These are phyloP conservation scores for Cinclus cinclus DNA, from an alignment of 2,113 vertebrate genomes.

Conservation along the genomic window DNA sequence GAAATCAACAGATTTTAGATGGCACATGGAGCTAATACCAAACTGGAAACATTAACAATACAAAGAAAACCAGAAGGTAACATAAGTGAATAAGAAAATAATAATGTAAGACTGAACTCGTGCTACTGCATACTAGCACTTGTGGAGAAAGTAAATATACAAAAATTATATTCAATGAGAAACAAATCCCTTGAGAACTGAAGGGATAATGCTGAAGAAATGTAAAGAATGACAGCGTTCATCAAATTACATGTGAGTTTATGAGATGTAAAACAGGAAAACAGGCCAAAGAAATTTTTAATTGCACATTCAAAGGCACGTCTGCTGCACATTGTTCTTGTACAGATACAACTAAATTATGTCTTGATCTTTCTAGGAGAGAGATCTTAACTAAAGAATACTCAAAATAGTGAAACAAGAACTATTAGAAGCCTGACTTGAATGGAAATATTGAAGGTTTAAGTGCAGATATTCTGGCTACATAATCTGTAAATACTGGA, in stretches of 20 bases:
- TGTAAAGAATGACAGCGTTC: conserved; percentile 28
- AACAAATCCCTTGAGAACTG: not conserved
- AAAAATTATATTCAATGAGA: not conserved
- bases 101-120: not conserved
- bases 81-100: not conserved
- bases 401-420: not conserved
- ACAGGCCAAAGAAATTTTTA: conserved; percentile 28
- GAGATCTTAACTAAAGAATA: conserved; percentile 2
- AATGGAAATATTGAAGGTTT: not conserved
- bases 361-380: not conserved
- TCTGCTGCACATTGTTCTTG: not conserved
- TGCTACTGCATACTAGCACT: not conserved
- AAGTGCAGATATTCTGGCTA: not conserved
- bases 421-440: not conserved
- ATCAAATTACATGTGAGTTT: conserved; percentile 21
- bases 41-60: not conserved
- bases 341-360: not conserved
- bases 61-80: not conserved
- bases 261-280: conserved; percentile 28
- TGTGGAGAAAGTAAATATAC: not conserved
- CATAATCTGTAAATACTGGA: not conserved
- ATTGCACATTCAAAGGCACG: not conserved
- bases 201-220: conserved; percentile 7
- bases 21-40: not conserved
- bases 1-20: not conserved